phyloP scores from a whole-genome alignment of 2,113 vertebrate genomes.

The Arenaria interpres region DNA sequence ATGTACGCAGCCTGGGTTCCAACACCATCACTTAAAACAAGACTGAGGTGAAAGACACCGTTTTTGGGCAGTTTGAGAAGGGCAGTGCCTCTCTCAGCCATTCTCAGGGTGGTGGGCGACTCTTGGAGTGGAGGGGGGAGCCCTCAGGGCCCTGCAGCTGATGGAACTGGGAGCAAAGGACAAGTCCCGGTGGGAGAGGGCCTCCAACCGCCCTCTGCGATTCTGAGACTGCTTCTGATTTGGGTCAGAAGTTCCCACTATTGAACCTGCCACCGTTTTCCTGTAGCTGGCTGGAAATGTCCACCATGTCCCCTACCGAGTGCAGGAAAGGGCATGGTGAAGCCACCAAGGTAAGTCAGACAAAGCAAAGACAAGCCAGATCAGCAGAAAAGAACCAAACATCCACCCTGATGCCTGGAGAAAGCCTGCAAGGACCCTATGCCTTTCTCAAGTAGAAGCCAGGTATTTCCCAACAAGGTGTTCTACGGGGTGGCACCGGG shows the following conservation, averaged over 20 bases:
- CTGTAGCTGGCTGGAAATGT: not conserved
- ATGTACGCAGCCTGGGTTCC: not conserved
- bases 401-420: too few species aligned
- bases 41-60: rapidly evolving
- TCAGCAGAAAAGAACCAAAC: not conserved
- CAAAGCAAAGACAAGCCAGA: rapidly evolving
- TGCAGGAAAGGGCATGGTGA: not conserved
- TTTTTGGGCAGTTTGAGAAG: not conserved
- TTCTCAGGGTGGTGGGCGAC: not conserved
- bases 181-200: not conserved
- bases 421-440: not conserved
- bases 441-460: rapidly evolving
- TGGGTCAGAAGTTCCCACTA: not conserved
- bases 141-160: rapidly evolving
- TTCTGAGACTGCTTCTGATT: not conserved
- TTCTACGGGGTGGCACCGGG: not conserved
- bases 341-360: not conserved
- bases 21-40: not conserved
- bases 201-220: not conserved
- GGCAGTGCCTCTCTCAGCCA: rapidly evolving
- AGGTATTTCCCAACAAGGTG: rapidly evolving
- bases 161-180: not conserved
- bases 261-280: rapidly evolving
- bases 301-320: rapidly evolving
- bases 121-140: rapidly evolving